Evolutionary conservation across 2,888 invertebrate genomes (phyloP), one percentile per base, ranked within the genome.

Genomic region (Agriotes lineatus): DNA sequence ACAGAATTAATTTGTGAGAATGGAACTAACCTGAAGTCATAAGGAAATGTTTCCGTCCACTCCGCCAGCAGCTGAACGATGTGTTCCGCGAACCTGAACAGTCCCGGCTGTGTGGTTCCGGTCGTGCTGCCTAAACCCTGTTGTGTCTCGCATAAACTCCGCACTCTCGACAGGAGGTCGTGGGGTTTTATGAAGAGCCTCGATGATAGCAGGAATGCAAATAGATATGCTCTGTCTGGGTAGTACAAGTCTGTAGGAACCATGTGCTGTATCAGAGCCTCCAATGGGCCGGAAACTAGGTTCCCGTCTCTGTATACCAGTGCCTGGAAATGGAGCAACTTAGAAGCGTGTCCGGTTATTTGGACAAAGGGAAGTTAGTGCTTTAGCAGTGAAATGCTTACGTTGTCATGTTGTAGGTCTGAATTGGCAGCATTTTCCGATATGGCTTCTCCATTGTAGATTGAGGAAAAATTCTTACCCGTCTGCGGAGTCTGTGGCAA

Each of bases 41-140:
- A 97, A 0, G 98, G 97, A 85, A 98, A 97, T 80, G 95, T 94
- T 81, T 95, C 95, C 45, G 96, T 96, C 98, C 98, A 98, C 83
- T 97, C 96, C 59, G 91, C 91, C 57, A 96, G 86, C 61, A 96
- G 87, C 74, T 94, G 92, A 58, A 96, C 93, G 79, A 96, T 86
- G 79, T 91, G 88, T 71, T 91, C 90, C 37, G 91, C 90, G 81
- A 94, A 93, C 72, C 88, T 77, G 22, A 76, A 73, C 60, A 80
- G 80, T 14, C 76, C 78, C 12, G 79, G 75, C 44, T 75, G 77
- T 4, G 72, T 69, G 19, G 63, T 58, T 37, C 71, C 76, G 42
- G 54, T 72, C 54, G 73, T 67, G 19, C 67, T 77, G 18, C 81
- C 80, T 18, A 90, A 85, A 78, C 89, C 89, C 82, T 93, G 92